Percentiles rank a stretch among this genome's conserved stretches.
Evolutionary conservation across 2,888 invertebrate genomes (phyloP).

Genomic region (Eurytoma adleriae): DNA sequence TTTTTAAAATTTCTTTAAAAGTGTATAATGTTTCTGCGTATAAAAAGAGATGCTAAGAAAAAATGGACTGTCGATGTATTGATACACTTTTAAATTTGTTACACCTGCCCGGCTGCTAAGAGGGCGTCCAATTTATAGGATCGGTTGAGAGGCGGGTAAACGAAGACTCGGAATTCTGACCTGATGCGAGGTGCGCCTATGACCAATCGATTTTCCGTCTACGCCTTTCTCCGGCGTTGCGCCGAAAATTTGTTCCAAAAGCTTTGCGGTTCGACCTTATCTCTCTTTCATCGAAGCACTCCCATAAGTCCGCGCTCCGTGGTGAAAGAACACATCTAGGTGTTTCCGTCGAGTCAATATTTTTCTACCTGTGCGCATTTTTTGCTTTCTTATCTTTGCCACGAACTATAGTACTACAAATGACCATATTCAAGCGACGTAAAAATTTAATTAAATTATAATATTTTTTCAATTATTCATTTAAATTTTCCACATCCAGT

Average conservation of each 20-base stretch:
- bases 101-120: conserved; percentile 21
- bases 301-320: neutral
- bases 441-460: too few species aligned
- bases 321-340: conserved; percentile 14
- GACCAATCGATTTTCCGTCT: conserved; percentile 49
- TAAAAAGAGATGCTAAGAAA: neutral
- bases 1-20: too few species aligned
- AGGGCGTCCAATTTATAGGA: conserved; percentile 26
- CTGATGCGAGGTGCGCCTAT: conserved; percentile 22
- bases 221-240: conserved; percentile 18
- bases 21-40: neutral
- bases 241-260: conserved; percentile 40
- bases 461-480: too few species aligned
- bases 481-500: too few species aligned
- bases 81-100: conserved; percentile 37
- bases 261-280: neutral
- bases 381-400: conserved; percentile 25
- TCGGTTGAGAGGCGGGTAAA: conserved; percentile 21
- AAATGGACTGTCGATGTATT: neutral
- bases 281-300: conserved; percentile 30
- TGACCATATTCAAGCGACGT: too few species aligned
- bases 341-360: conserved; percentile 32
- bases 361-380: neutral
- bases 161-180: conserved; percentile 21
- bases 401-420: conserved; percentile 11